Evolutionary conservation across 2,888 invertebrate genomes (phyloP).

Genomic region (Tanypteryx hageni): DNA sequence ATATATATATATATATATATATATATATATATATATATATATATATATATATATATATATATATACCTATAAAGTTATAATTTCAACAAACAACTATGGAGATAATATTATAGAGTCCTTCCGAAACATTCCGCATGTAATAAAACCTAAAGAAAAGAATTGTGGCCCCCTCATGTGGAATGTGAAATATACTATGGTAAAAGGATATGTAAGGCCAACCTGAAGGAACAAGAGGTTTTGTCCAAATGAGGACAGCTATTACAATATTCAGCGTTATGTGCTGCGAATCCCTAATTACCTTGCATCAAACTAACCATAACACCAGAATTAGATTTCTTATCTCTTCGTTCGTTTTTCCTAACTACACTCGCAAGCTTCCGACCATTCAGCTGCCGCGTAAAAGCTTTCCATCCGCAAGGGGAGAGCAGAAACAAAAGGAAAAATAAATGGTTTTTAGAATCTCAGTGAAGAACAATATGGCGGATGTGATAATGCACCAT

Average conservation of each 20-base stretch:
- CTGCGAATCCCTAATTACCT: background rate
- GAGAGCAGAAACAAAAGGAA: background rate
- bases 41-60: too few species aligned
- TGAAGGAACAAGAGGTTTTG: background rate
- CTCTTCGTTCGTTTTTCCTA: background rate
- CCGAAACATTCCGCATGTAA: too few species aligned
- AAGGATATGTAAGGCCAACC: background rate
- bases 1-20: too few species aligned
- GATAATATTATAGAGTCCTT: too few species aligned
- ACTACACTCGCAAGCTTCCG: background rate
- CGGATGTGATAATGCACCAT: conserved; percentile 6
- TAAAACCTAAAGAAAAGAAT: too few species aligned
- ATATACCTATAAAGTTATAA: too few species aligned
- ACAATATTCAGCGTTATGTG: background rate
- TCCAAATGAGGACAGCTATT: background rate
- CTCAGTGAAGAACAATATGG: background rate
- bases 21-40: too few species aligned
- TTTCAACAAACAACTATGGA: too few species aligned
- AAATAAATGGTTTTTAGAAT: background rate
- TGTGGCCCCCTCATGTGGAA: background rate
- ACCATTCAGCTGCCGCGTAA: background rate
- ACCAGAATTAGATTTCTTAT: background rate
- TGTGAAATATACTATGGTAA: background rate
- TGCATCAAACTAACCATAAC: background rate
- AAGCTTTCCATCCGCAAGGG: background rate